Evolutionary conservation across 2,797 vertebrate genomes (phyloP).

Genomic region (Antrozous pallidus): DNA sequence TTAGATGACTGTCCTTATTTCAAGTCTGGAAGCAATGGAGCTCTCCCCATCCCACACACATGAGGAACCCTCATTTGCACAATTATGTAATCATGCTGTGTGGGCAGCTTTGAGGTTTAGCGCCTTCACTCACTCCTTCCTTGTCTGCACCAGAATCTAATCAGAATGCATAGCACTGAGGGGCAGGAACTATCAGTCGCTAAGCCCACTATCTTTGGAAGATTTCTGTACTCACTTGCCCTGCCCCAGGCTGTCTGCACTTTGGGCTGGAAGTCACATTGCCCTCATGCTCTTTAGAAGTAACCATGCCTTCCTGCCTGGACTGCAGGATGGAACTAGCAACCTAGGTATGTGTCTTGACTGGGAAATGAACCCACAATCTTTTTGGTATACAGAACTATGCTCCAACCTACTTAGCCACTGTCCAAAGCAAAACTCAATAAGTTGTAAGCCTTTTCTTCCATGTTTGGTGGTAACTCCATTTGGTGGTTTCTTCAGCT

Average conservation of each 20-base stretch:
- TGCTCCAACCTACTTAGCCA: not conserved
- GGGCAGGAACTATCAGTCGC: not conserved
- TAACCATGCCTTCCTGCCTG: not conserved
- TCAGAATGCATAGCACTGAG: not conserved
- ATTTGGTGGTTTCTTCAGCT: constrained; percentile 20
- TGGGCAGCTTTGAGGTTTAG: not conserved
- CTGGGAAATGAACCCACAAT: not conserved
- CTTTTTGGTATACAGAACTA: not conserved
- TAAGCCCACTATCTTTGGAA: not conserved
- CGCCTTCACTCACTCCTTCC: not conserved
- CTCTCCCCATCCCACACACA: not conserved
- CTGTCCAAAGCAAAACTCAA: not conserved
- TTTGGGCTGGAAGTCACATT: not conserved
- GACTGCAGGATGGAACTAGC: not conserved
- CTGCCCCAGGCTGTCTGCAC: not conserved
- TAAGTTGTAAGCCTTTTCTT: not conserved
- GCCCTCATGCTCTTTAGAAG: not conserved
- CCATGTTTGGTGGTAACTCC: constrained; percentile 24
- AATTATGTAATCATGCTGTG: not conserved
- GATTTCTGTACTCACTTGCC: not conserved
- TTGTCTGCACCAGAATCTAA: not conserved
- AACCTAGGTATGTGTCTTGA: not conserved
- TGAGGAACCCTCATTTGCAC: not conserved
- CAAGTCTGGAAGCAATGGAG: not conserved
- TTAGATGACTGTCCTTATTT: not conserved